Conservation (phyloP, 2,888 invertebrate species). For the Macropis europaea region DNA sequence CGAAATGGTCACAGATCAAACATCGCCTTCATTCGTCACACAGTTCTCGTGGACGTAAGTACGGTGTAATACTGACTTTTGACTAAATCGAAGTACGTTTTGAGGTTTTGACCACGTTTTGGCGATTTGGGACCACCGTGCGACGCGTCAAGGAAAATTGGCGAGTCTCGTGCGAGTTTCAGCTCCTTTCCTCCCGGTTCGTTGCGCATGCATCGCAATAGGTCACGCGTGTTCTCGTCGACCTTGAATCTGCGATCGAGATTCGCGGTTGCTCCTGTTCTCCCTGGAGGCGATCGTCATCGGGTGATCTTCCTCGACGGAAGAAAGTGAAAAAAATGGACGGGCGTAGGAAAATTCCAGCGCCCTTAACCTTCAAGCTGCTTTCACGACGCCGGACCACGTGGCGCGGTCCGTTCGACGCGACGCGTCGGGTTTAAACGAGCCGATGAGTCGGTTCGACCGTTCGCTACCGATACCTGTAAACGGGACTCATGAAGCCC, state of each 20-base stretch:
- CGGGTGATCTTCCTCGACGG: slow-evolving; percentile 7
- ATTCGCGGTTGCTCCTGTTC: slow-evolving; percentile 36
- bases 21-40: too few relatives aligned
- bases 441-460: neutral
- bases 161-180: neutral
- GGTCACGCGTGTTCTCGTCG: slow-evolving; percentile 10
- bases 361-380: neutral
- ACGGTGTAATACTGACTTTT: too few relatives aligned
- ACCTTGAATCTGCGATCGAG: slow-evolving; percentile 32
- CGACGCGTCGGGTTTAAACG: neutral
- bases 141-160: too few relatives aligned
- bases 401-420: neutral
- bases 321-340: slow-evolving; percentile 2
- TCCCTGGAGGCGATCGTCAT: slow-evolving; percentile 29
- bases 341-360: slow-evolving; percentile 17
- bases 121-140: too few relatives aligned
- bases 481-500: too few relatives aligned
- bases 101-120: too few relatives aligned
- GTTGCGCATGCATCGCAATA: slow-evolving; percentile 22
- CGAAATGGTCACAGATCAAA: too few relatives aligned
- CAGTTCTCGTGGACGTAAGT: too few relatives aligned
- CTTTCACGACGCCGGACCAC: neutral
- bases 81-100: too few relatives aligned
- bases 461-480: neutral
- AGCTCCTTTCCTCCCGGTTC: neutral